Conservation (phyloP, 2,888 invertebrate genomes). For the Coenonympha glycerion region DNA sequence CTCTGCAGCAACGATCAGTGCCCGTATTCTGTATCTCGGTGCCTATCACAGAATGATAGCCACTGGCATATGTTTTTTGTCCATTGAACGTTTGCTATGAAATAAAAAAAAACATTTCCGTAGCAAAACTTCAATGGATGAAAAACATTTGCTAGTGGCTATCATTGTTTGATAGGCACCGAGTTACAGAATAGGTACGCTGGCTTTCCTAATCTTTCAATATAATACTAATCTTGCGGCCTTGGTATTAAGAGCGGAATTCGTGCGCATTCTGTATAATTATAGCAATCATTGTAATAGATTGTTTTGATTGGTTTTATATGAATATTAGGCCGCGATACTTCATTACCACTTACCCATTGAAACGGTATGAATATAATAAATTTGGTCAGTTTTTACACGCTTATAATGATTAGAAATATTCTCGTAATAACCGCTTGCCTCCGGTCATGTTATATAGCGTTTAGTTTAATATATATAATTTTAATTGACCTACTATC, state of each 20-base stretch:
- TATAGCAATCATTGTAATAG: slow-evolving; percentile 16
- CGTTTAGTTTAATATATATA: background rate
- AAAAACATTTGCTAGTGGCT: too few species aligned
- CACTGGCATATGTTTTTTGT: too few species aligned
- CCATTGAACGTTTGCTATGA: too few species aligned
- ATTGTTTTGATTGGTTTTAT: slow-evolving; percentile 21
- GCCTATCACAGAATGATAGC: too few species aligned
- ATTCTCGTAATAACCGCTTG: background rate
- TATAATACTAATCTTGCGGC: slow-evolving; percentile 5
- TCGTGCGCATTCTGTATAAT: slow-evolving; percentile 3
- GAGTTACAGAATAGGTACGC: too few species aligned
- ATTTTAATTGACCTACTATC: background rate
- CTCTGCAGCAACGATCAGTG: background rate
- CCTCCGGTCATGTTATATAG: background rate
- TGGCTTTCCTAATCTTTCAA: slow-evolving; percentile 5
- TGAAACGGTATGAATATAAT: slow-evolving; percentile 9
- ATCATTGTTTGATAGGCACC: too few species aligned
- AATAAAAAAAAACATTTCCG: too few species aligned
- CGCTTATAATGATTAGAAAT: slow-evolving; percentile 15
- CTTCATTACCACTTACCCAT: slow-evolving; percentile 15
- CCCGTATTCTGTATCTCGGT: too few species aligned
- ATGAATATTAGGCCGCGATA: slow-evolving; percentile 17
- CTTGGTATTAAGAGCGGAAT: slow-evolving; percentile 5
- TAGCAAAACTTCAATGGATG: too few species aligned
- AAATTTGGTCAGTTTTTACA: slow-evolving; percentile 15